Evolutionary conservation across 2,113 vertebrate species (phyloP).

Genomic region (Brachyhypopomus gauderio): DNA sequence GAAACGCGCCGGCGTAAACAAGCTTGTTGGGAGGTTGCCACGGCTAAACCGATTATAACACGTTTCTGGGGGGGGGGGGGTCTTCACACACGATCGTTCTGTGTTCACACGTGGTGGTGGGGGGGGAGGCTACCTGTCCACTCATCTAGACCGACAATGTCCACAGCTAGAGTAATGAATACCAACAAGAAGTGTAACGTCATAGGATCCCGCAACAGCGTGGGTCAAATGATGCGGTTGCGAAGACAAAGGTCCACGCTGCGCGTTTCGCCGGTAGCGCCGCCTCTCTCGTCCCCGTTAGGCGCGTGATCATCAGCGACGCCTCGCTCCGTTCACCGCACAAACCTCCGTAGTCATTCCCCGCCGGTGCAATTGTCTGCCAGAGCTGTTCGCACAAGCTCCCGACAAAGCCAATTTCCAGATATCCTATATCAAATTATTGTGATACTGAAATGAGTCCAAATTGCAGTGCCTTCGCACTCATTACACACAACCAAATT

Average conservation of each 20-base stretch:
- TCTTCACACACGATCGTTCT: not conserved
- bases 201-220: conserved; percentile 10
- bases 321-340: not conserved
- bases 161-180: conserved; percentile 15
- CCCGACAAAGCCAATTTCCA: conserved; percentile 42
- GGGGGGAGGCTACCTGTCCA: not conserved
- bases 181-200: conserved; percentile 19
- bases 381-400: conserved; percentile 43
- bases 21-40: conserved; percentile 27
- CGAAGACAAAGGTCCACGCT: conserved; percentile 19
- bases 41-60: conserved; percentile 18
- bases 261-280: not conserved
- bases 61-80: too few species aligned
- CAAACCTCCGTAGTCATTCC: conserved; percentile 6
- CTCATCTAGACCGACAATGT: conserved; percentile 20
- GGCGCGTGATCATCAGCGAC: not conserved
- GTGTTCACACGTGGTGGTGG: not conserved
- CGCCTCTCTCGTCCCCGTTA: conserved; percentile 16
- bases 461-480: conserved; percentile 49
- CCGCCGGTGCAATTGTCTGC: conserved; percentile 47
- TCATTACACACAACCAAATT: conserved; percentile 56
- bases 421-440: conserved; percentile 48
- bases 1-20: conserved; percentile 32
- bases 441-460: conserved; percentile 49
- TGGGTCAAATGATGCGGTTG: conserved; percentile 42